Conservation (phyloP, 2,113 vertebrate genomes). For the Megaceryle torquata region DNA sequence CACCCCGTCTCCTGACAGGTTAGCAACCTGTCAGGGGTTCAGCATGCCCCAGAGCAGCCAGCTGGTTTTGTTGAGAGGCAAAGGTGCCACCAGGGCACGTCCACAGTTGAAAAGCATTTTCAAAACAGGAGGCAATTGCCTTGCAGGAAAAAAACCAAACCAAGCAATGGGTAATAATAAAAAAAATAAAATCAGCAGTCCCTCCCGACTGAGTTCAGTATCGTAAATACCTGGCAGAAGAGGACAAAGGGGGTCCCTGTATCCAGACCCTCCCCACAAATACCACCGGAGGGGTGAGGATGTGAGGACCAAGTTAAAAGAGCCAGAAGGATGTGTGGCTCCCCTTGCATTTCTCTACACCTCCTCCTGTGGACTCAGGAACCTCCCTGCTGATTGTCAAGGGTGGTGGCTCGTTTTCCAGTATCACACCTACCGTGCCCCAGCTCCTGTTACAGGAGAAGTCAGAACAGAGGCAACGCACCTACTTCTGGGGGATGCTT, state of each 20-base stretch:
- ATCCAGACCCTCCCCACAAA: neutral
- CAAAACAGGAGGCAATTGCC: neutral
- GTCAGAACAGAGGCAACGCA: rapidly evolving
- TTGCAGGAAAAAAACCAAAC: neutral
- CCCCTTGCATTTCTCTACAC: neutral
- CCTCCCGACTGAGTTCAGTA: neutral
- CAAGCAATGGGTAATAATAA: neutral
- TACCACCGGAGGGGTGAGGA: neutral
- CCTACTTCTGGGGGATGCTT: neutral
- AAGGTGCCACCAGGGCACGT: rapidly evolving
- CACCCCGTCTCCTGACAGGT: neutral
- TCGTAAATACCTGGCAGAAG: neutral
- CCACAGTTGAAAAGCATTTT: neutral
- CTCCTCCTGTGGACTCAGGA: neutral
- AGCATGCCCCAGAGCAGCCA: neutral
- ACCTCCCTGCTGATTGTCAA: rapidly evolving
- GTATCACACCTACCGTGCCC: neutral
- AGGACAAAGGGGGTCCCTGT: neutral
- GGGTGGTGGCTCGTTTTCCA: neutral
- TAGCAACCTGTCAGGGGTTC: neutral
- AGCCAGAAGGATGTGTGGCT: neutral
- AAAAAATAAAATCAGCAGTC: neutral
- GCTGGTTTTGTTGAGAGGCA: neutral
- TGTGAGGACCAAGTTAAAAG: rapidly evolving
- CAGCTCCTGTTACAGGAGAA: neutral